phyloP scores from a whole-genome alignment of 2,888 invertebrate species.

The Saturnia pavonia region DNA sequence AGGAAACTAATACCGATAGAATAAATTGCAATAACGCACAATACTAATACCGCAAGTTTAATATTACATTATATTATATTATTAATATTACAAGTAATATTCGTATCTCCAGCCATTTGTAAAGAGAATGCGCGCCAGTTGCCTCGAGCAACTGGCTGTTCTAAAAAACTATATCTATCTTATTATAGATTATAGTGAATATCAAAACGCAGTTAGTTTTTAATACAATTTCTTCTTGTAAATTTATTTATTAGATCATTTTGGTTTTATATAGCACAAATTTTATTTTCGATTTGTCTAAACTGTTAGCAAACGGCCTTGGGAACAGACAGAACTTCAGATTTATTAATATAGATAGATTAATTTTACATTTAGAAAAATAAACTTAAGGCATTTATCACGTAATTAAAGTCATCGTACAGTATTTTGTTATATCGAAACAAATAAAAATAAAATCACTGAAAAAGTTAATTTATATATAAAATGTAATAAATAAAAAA shows the following conservation, averaged over 20 bases:
- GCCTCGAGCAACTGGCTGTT: background rate
- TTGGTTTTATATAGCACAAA: background rate
- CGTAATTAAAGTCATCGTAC: background rate
- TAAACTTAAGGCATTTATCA: background rate
- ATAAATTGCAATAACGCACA: slow-evolving; percentile 71
- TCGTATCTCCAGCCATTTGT: slow-evolving; percentile 33
- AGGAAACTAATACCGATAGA: slow-evolving; percentile 83
- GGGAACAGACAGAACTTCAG: no score
- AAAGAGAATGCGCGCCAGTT: slow-evolving; percentile 24
- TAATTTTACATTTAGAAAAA: no score
- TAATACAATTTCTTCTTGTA: background rate
- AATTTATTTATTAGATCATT: background rate
- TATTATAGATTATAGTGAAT: background rate
- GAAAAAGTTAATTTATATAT: no score
- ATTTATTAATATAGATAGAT: no score
- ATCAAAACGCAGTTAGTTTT: background rate
- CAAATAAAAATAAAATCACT: no score
- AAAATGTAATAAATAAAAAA: no score
- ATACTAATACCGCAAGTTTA: slow-evolving; percentile 35
- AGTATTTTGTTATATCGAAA: background rate
- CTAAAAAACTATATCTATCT: background rate
- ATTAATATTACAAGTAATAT: slow-evolving; percentile 41
- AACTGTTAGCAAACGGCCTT: no score
- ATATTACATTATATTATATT: no score
- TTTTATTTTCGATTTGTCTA: no score